phyloP scores from a whole-genome alignment of 2,113 vertebrate genomes.

The Chaetodon auriga region DNA sequence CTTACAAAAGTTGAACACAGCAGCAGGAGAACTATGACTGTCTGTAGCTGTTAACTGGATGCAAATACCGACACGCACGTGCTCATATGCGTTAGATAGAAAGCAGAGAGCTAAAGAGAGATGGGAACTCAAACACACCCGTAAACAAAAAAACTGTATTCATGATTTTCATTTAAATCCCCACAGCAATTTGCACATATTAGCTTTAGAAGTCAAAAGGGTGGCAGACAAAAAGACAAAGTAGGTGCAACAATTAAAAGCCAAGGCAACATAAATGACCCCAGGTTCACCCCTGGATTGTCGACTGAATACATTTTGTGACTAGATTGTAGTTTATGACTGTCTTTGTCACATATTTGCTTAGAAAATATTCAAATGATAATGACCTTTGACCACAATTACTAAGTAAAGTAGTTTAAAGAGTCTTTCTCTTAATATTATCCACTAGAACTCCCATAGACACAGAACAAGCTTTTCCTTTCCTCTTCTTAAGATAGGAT shows the following conservation, averaged over 20 bases:
- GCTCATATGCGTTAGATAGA: background rate
- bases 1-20: background rate
- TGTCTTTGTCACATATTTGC: slow-evolving; percentile 9
- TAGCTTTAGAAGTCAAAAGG: slow-evolving; percentile 43
- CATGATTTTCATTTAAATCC: slow-evolving; percentile 34
- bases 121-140: background rate
- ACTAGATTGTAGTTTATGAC: slow-evolving; percentile 3
- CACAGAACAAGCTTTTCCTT: background rate
- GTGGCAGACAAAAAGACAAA: slow-evolving; percentile 37
- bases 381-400: slow-evolving; percentile 22
- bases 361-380: slow-evolving; percentile 8
- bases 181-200: slow-evolving; percentile 27
- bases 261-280: slow-evolving; percentile 28
- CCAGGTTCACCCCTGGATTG: slow-evolving; percentile 10
- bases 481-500: background rate
- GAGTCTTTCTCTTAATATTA: background rate
- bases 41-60: background rate
- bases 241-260: slow-evolving; percentile 22
- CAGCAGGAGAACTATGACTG: background rate
- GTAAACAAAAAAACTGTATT: slow-evolving; percentile 17
- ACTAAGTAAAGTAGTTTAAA: background rate
- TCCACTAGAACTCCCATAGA: background rate
- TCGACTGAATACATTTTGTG: slow-evolving; percentile 33
- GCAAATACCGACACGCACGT: background rate
- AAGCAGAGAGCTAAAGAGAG: background rate